These are phyloP conservation scores for Carterocephalus palaemon DNA, from an alignment of 2,888 invertebrate genomes.

Conservation along the genomic window DNA sequence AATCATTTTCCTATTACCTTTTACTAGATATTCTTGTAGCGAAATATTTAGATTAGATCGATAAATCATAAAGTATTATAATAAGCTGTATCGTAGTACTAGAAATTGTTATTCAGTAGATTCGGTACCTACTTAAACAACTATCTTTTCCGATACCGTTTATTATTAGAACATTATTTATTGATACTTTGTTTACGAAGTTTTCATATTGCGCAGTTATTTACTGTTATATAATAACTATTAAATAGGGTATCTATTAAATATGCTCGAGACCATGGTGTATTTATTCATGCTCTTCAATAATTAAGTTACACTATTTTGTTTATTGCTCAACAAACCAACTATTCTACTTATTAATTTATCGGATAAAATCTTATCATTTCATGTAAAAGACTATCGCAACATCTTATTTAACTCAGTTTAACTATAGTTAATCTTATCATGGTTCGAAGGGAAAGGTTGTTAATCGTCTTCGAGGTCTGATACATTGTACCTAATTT, in stretches of 20 bases:
- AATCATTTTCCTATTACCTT: conserved; percentile 8
- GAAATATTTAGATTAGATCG: conserved; percentile 23
- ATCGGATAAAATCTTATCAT: too few species aligned
- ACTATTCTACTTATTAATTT: too few species aligned
- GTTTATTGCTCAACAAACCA: too few species aligned
- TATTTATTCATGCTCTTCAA: background rate
- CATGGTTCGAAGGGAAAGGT: background rate
- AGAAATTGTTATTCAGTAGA: conserved; percentile 19
- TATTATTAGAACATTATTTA: conserved; percentile 21
- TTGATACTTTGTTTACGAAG: conserved; percentile 20
- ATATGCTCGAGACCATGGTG: too few species aligned
- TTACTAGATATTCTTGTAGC: background rate
- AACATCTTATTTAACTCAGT: conserved; percentile 1
- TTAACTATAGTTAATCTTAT: background rate
- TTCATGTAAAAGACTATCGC: background rate
- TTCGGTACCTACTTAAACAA: conserved; percentile 11
- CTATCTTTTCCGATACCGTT: conserved; percentile 15
- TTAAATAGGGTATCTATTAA: too few species aligned
- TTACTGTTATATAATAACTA: too few species aligned
- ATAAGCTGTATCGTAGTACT: conserved; percentile 11
- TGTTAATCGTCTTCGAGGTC: too few species aligned
- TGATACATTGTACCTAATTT: too few species aligned
- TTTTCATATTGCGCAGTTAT: too few species aligned
- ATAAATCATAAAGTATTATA: conserved; percentile 21
- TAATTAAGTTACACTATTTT: too few species aligned